These are phyloP conservation scores for Haemorhous mexicanus DNA, from an alignment of 2,113 vertebrate species.

Conservation along the genomic window DNA sequence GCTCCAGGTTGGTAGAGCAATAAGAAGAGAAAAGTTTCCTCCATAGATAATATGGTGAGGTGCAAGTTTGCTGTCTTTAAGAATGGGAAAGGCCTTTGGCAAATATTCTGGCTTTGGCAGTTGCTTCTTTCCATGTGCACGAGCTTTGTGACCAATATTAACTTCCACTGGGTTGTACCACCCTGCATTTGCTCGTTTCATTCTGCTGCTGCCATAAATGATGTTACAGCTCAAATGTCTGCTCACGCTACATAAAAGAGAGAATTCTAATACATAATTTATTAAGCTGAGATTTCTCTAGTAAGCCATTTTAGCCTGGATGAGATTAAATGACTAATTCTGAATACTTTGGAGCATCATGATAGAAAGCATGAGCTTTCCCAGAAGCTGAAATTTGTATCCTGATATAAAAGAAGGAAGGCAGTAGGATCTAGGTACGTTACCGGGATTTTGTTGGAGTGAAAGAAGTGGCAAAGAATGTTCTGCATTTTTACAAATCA, in stretches of 20 bases:
- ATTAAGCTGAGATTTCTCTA: slow-evolving; percentile 32
- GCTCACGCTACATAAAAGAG: background rate
- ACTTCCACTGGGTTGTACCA: background rate
- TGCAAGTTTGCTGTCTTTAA: background rate
- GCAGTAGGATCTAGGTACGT: background rate
- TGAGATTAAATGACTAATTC: slow-evolving; percentile 36
- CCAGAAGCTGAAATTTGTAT: background rate
- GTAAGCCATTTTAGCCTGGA: slow-evolving; percentile 44
- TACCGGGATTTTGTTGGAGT: background rate
- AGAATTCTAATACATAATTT: slow-evolving; percentile 40
- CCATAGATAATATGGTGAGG: background rate
- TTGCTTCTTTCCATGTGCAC: background rate
- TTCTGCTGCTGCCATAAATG: slow-evolving; percentile 21
- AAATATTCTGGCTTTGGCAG: background rate
- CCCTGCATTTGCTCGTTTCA: slow-evolving; percentile 5
- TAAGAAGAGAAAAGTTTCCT: background rate
- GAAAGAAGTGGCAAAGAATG: background rate
- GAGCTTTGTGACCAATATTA: slow-evolving; percentile 4
- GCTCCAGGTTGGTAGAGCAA: background rate
- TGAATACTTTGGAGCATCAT: background rate
- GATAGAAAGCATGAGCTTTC: background rate
- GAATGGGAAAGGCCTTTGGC: background rate
- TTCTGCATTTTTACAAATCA: background rate
- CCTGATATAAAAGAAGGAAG: background rate
- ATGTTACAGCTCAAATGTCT: background rate